These are phyloP conservation scores for Marmota monax DNA, from an alignment of 2,113 vertebrate species.

Conservation along the genomic window DNA sequence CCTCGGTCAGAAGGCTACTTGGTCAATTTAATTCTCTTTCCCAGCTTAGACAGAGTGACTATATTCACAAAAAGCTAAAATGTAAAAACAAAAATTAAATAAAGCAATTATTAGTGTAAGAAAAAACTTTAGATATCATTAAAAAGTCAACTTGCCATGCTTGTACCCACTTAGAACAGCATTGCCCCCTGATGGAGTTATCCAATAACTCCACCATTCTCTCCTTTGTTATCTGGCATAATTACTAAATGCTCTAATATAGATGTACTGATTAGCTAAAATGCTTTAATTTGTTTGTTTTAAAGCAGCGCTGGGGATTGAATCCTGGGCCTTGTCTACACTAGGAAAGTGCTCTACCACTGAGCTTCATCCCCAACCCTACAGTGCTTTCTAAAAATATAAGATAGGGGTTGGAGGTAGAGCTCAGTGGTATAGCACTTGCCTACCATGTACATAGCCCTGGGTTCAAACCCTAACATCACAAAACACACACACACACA, in stretches of 20 bases:
- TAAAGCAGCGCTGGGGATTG: not conserved
- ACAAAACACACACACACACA: too few species aligned
- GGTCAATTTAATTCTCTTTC: not conserved
- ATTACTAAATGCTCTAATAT: not conserved
- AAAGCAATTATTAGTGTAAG: not conserved
- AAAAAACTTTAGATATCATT: constrained; percentile 4
- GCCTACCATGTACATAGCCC: too few species aligned
- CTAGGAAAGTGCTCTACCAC: not conserved
- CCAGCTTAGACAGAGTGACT: not conserved
- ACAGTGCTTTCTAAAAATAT: not conserved
- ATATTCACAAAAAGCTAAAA: not conserved
- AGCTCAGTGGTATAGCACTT: too few species aligned
- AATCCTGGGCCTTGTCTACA: not conserved
- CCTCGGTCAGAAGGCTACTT: not conserved
- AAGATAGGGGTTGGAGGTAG: not conserved
- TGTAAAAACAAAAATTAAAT: not conserved
- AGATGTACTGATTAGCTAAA: not conserved
- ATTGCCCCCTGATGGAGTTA: not conserved
- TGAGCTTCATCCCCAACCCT: not conserved
- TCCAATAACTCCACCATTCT: not conserved
- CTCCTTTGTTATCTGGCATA: not conserved
- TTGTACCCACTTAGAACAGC: not conserved
- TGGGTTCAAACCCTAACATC: too few species aligned
- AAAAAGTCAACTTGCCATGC: not conserved
- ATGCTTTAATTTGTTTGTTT: not conserved